phyloP scores from a whole-genome alignment of 2,888 invertebrate species.

The Cyclophora punctaria region DNA sequence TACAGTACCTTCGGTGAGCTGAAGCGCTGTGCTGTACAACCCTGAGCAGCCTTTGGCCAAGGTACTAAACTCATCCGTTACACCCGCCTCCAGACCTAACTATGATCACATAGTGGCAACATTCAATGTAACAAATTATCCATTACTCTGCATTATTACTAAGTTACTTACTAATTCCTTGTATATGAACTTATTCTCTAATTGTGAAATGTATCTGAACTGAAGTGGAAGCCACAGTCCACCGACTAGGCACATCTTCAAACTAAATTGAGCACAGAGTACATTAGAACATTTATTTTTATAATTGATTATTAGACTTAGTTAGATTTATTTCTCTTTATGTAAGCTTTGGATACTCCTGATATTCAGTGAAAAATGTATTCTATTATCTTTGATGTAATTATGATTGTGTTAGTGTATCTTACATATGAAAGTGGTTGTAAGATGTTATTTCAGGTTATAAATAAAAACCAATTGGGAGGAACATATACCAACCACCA shows the following conservation, averaged over 20 bases:
- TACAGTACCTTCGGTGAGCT: constrained; percentile 53
- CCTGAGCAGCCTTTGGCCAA: constrained; percentile 54
- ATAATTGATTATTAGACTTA: constrained; percentile 25
- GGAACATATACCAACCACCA: constrained; percentile 45
- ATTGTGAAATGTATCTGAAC: constrained; percentile 12
- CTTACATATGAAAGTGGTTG: constrained; percentile 37
- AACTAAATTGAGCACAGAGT: constrained; percentile 25
- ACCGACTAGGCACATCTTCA: constrained; percentile 9
- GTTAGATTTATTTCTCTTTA: constrained; percentile 19
- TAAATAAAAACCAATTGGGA: constrained; percentile 35
- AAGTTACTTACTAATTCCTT: constrained; percentile 2
- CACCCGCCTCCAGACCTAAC: constrained; percentile 57
- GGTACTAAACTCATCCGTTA: constrained; percentile 60
- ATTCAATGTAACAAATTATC: constrained; percentile 58
- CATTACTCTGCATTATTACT: constrained; percentile 13
- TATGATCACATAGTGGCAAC: constrained; percentile 67
- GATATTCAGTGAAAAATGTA: constrained; percentile 11
- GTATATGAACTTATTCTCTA: constrained; percentile 26
- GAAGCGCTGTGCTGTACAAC: constrained; percentile 48
- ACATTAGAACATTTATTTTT: constrained; percentile 15
- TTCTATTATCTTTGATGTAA: constrained; percentile 7
- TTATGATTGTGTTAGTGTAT: constrained; percentile 14
- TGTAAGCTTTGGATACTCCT: constrained; percentile 2
- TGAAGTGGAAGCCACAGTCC: constrained; percentile 8
- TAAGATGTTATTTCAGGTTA: constrained; percentile 61